These are phyloP conservation scores for Meiosimyza platycephala DNA, from an alignment of 2,888 invertebrate genomes.

Conservation along the genomic window DNA sequence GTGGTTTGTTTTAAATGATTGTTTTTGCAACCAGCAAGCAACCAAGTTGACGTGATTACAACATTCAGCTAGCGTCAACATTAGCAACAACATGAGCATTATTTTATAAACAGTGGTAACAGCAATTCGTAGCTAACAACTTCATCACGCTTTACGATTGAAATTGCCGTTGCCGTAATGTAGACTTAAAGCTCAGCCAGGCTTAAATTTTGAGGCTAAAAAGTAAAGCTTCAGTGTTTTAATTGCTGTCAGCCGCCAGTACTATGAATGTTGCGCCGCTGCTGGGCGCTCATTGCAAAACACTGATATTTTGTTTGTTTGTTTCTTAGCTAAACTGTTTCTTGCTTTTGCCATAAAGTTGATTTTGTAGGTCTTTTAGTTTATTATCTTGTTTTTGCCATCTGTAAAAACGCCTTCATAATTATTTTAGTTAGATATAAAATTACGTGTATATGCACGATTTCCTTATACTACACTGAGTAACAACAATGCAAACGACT, in stretches of 20 bases:
- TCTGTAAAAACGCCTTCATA: conserved; percentile 19
- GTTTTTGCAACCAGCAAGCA: background rate
- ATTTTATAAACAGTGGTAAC: background rate
- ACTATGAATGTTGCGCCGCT: background rate
- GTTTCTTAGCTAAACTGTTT: background rate
- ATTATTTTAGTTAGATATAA: background rate
- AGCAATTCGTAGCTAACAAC: background rate
- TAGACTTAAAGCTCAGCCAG: conserved; percentile 2
- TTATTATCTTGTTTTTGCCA: conserved; percentile 14
- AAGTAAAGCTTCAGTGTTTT: background rate
- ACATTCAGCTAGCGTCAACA: background rate
- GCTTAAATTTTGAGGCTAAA: conserved; percentile 27
- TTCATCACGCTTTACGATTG: no score
- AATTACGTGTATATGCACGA: background rate
- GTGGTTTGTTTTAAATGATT: conserved; percentile 8
- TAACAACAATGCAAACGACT: no score
- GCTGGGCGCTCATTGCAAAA: conserved; percentile 22
- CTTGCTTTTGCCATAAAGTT: background rate
- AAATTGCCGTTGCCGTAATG: no score
- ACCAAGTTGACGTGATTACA: conserved; percentile 29
- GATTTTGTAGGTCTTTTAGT: conserved; percentile 3
- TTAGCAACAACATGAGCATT: background rate
- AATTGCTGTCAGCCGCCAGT: background rate
- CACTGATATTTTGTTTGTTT: background rate
- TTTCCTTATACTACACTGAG: no score